Percentiles rank a stretch among this genome's conserved stretches.
Conservation (phyloP, 1,140 invertebrate species). For the Idris sp. region DNA sequence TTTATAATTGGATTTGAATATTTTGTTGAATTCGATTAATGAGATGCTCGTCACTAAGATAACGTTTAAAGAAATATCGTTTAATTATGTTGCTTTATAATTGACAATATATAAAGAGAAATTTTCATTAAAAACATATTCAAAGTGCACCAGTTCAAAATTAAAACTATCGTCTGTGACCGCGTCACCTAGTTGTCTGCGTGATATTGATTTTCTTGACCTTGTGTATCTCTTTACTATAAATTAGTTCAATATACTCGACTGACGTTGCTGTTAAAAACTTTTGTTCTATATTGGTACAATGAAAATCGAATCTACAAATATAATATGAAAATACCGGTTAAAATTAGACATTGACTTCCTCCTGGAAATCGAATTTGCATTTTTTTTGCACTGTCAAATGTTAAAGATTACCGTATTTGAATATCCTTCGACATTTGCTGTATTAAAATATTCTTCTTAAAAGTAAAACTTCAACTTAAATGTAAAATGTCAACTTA, state of each 20-base stretch:
- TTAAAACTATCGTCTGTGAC: conserved; percentile 49
- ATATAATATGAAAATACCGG: conserved; percentile 9
- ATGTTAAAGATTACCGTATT: too few species aligned
- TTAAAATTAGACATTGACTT: conserved; percentile 27
- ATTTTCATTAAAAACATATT: conserved; percentile 1
- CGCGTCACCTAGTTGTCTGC: conserved; percentile 70
- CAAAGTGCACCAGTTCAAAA: conserved; percentile 23
- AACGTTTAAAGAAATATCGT: background rate
- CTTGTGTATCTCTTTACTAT: conserved; percentile 64
- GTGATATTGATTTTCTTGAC: conserved; percentile 73
- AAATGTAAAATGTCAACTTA: too few species aligned
- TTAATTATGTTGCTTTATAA: conserved; percentile 10
- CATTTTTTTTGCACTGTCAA: conserved; percentile 1
- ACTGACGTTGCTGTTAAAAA: conserved; percentile 22
- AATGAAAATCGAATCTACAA: conserved; percentile 23
- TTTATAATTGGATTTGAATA: conserved; percentile 29
- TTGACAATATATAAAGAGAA: conserved; percentile 1
- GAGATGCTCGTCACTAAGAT: too few species aligned
- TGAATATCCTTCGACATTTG: too few species aligned
- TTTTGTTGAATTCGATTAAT: too few species aligned
- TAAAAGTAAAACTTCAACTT: too few species aligned
- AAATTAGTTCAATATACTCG: conserved; percentile 65
- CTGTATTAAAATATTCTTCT: too few species aligned
- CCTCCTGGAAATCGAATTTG: conserved; percentile 10
- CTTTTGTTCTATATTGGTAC: conserved; percentile 10